Percentiles rank a stretch among this genome's conserved stretches.
Evolutionary conservation across 2,797 vertebrate genomes (phyloP).

Genomic region (Enteromius treurensis): DNA sequence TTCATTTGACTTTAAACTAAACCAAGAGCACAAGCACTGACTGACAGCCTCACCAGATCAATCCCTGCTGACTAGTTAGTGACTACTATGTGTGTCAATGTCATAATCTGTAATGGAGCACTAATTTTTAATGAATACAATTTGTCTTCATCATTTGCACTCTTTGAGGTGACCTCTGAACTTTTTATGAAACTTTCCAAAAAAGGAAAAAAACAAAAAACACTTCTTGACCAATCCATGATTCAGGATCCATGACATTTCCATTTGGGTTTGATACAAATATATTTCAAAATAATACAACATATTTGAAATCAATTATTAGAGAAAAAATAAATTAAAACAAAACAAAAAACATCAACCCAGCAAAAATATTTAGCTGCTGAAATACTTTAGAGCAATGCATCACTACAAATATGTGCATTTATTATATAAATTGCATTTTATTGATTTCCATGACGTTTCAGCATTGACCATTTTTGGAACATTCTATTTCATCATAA

Average conservation of each 20-base stretch:
- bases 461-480: background rate
- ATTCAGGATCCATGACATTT: background rate
- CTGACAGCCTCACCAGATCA: background rate
- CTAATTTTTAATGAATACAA: background rate
- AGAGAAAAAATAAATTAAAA: no score
- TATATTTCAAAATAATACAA: no score
- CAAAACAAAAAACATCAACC: background rate
- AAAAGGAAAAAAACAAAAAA: background rate
- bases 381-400: background rate
- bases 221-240: background rate
- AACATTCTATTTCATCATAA: no score
- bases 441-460: background rate
- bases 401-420: background rate
- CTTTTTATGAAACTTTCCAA: background rate
- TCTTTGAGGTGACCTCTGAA: background rate
- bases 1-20: background rate
- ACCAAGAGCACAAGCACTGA: background rate
- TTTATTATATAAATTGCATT: background rate
- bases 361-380: background rate
- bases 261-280: background rate
- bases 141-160: conserved; percentile 4
- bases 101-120: background rate
- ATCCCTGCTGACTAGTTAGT: background rate
- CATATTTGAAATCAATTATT: no score
- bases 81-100: background rate